phyloP scores from a whole-genome alignment of 2,797 vertebrate genomes.

The Dryobates pubescens region DNA sequence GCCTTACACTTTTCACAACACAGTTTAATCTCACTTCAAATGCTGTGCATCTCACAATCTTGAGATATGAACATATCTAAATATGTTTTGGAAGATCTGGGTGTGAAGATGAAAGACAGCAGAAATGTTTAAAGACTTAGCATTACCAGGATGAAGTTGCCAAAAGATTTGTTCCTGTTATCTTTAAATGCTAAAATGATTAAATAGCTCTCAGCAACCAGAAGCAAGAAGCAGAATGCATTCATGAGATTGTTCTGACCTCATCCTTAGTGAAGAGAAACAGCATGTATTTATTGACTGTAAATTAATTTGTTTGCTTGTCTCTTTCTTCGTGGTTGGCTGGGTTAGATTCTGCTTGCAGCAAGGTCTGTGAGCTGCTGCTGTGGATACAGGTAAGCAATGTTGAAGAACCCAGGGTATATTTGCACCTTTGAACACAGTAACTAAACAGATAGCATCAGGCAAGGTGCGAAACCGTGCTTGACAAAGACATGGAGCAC shows the following conservation, averaged over 20 bases:
- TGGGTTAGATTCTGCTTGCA: neutral
- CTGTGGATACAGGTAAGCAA: neutral
- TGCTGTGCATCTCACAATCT: neutral
- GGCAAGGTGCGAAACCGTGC: neutral
- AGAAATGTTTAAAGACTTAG: neutral
- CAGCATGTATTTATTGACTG: neutral
- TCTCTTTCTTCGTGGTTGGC: neutral
- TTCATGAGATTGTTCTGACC: neutral
- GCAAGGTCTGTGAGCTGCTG: neutral
- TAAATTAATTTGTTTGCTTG: neutral
- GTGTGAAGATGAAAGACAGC: neutral
- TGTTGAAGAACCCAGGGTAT: neutral
- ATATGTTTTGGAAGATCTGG: too few relatives aligned
- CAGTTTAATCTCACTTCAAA: conserved; percentile 23
- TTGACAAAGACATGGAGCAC: neutral
- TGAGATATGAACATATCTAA: neutral
- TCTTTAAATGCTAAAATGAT: neutral
- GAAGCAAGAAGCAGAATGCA: neutral
- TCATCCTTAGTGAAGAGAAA: neutral
- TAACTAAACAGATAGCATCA: neutral
- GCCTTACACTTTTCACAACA: neutral
- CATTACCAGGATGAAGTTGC: neutral
- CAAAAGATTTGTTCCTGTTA: neutral
- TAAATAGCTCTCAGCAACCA: neutral
- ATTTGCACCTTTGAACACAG: neutral